Conservation (phyloP, 2,113 vertebrate genomes). For the Eidolon helvum region DNA sequence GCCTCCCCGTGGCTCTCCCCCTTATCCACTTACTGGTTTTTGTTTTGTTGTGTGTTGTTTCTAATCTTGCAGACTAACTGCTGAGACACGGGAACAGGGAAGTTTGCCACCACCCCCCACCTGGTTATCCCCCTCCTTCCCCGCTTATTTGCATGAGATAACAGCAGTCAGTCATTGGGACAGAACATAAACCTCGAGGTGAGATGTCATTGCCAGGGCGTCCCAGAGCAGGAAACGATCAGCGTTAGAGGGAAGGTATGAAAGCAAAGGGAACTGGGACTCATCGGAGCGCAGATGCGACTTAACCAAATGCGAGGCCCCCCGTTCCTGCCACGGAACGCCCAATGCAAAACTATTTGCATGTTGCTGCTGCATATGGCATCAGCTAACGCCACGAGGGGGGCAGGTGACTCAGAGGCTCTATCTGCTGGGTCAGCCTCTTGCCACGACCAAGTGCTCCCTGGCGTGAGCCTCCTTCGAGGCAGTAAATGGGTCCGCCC, state of each 20-base stretch:
- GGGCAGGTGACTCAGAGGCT: fast-evolving
- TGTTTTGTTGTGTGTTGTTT: too few relatives aligned
- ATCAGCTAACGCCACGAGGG: fast-evolving
- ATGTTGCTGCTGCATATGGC: fast-evolving
- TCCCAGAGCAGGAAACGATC: slow-evolving; percentile 63
- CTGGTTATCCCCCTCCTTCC: not conserved
- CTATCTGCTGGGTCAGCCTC: fast-evolving
- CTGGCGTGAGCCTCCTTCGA: not conserved
- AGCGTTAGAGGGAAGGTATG: not conserved
- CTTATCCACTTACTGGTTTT: not conserved
- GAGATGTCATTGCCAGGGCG: slow-evolving; percentile 62
- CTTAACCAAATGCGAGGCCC: slow-evolving; percentile 50
- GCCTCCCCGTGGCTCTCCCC: not conserved
- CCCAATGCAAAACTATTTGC: slow-evolving; percentile 68
- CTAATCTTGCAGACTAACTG: not conserved
- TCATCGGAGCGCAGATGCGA: not conserved
- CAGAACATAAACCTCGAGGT: not conserved
- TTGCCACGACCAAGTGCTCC: not conserved
- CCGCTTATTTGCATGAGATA: slow-evolving; percentile 81
- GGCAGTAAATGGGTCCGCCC: fast-evolving
- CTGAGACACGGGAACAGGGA: slow-evolving; percentile 69
- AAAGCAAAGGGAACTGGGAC: not conserved
- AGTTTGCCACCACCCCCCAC: slow-evolving; percentile 54
- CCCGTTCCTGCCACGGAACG: fast-evolving
- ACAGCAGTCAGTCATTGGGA: slow-evolving; percentile 63